Conservation (phyloP, 2,797 vertebrate species). For the Moxostoma hubbsi region DNA sequence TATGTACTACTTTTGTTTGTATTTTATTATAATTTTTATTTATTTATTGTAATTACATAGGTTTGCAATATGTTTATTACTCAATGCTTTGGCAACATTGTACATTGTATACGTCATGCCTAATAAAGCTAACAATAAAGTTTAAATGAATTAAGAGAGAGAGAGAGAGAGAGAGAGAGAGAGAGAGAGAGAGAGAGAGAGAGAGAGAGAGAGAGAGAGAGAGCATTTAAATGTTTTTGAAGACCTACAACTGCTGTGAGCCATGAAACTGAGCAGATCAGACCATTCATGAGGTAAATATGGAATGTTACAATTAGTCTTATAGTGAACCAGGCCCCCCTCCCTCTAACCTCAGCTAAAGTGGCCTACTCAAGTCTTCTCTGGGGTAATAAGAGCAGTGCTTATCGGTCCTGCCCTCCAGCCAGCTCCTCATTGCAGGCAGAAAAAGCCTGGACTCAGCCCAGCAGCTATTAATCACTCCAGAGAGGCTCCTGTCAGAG, state of each 20-base stretch:
- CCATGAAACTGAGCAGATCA: not conserved
- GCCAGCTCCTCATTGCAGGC: conserved; percentile 90
- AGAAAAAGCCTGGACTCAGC: conserved; percentile 88
- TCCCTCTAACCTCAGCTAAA: conserved; percentile 49
- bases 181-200: too few species aligned
- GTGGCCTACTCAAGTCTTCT: conserved; percentile 41
- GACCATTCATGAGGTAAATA: conserved; percentile 37
- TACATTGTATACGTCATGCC: too few species aligned
- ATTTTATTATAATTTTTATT: too few species aligned
- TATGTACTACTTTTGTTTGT: too few species aligned
- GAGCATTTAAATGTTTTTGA: not conserved
- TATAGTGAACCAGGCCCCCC: conserved; percentile 45
- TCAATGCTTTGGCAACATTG: too few species aligned
- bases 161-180: too few species aligned
- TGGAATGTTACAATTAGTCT: conserved; percentile 39
- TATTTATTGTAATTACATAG: too few species aligned
- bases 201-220: too few species aligned
- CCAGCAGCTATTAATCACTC: conserved; percentile 99
- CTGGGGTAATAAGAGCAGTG: conserved; percentile 89
- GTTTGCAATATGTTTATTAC: too few species aligned
- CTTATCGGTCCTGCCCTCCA: conserved; percentile 95
- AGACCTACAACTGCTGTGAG: not conserved
- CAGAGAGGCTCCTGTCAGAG: conserved; percentile 96
- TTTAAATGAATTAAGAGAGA: too few species aligned
- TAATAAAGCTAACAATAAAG: too few species aligned